Percentiles rank a stretch among this genome's conserved stretches.
These are phyloP conservation scores for Petrocephalus zakoni DNA, from an alignment of 2,113 vertebrate genomes.

Conservation along the genomic window DNA sequence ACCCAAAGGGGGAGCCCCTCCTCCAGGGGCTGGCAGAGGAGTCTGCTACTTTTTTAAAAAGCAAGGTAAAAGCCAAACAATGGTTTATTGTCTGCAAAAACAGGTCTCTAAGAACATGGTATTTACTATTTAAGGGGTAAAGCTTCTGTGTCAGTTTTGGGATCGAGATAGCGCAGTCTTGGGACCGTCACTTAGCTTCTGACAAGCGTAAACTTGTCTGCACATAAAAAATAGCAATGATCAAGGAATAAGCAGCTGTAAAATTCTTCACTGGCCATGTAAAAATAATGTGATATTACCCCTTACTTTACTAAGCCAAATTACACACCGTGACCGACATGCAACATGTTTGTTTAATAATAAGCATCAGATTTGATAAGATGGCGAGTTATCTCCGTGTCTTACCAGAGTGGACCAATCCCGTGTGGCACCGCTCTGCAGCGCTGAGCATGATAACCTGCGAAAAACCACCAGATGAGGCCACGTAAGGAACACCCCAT, in stretches of 20 bases:
- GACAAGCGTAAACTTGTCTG: no score
- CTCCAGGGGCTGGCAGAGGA: no score
- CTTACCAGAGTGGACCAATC: conserved; percentile 82
- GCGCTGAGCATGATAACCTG: conserved; percentile 84
- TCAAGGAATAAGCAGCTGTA: neutral
- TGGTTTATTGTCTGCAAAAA: neutral
- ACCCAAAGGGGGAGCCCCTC: no score
- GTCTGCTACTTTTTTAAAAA: no score
- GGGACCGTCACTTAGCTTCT: no score
- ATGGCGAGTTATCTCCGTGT: neutral
- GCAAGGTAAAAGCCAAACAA: neutral
- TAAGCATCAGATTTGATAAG: neutral
- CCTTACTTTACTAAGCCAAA: neutral
- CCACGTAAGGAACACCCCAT: neutral
- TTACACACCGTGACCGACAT: neutral
- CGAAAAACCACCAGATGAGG: conserved; percentile 26
- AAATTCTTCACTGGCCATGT: neutral
- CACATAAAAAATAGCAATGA: no score
- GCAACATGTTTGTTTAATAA: neutral
- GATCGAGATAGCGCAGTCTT: neutral
- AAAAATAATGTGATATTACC: neutral
- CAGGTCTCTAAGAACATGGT: neutral
- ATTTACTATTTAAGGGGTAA: neutral
- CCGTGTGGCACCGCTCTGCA: conserved; percentile 82
- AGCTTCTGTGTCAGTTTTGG: neutral